Evolutionary conservation across 2,797 vertebrate species (phyloP).

Genomic region (Ficedula albicollis): DNA sequence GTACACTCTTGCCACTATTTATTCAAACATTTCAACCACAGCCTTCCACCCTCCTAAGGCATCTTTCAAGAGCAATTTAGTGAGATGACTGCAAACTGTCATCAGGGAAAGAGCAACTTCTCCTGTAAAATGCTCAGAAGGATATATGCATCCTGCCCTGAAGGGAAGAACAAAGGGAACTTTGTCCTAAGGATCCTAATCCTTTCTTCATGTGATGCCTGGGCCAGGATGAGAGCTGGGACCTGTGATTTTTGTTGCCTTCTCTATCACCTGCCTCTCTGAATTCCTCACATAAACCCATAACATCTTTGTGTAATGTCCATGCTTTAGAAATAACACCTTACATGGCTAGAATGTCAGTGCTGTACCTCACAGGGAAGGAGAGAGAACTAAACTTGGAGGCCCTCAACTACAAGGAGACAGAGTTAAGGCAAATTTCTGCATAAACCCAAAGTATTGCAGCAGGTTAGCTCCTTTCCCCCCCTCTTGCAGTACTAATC

Average conservation of each 20-base stretch:
- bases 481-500: neutral
- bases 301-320: neutral
- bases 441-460: neutral
- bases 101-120: neutral
- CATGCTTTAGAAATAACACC: neutral
- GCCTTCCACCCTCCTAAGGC: neutral
- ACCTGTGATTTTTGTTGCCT: neutral
- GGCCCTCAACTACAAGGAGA: neutral
- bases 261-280: neutral
- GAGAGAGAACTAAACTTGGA: neutral
- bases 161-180: neutral
- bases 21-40: neutral
- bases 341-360: neutral
- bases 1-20: neutral
- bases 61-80: neutral
- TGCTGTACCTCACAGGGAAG: neutral
- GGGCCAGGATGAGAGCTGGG: neutral
- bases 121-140: neutral
- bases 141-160: neutral
- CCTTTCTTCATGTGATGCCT: neutral
- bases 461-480: neutral
- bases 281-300: neutral
- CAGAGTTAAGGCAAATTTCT: neutral
- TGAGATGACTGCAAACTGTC: neutral
- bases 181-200: neutral